Conservation (phyloP, 1,140 invertebrate genomes). For the Drosophila sulfurigaster region DNA sequence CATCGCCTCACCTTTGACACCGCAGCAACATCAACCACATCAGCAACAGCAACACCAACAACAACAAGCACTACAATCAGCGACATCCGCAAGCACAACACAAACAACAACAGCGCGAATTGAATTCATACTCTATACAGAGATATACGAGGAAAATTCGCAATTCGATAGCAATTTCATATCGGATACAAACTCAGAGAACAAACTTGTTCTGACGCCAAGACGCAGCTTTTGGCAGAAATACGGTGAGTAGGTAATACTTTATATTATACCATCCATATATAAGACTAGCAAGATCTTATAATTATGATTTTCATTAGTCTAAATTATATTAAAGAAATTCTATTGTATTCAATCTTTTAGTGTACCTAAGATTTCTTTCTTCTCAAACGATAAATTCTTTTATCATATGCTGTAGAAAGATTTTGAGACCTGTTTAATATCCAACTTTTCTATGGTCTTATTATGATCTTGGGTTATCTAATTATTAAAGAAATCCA, state of each 20-base stretch:
- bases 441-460: too few relatives aligned
- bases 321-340: too few relatives aligned
- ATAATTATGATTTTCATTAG: too few relatives aligned
- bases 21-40: slow-evolving; percentile 32
- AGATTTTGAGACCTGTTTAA: too few relatives aligned
- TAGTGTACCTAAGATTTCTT: too few relatives aligned
- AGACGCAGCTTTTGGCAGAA: slow-evolving; percentile 72
- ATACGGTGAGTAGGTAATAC: slow-evolving; percentile 80
- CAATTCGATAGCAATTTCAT: slow-evolving; percentile 30
- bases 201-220: slow-evolving; percentile 23
- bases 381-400: too few relatives aligned
- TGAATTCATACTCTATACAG: slow-evolving; percentile 71
- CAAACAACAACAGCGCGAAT: slow-evolving; percentile 52
- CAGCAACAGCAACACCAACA: slow-evolving; percentile 18
- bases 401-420: too few relatives aligned
- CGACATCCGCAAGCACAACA: slow-evolving; percentile 46
- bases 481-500: too few relatives aligned
- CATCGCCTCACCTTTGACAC: slow-evolving; percentile 76
- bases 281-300: background rate
- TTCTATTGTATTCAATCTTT: too few relatives aligned
- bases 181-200: slow-evolving; percentile 12
- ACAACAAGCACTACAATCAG: slow-evolving; percentile 43
- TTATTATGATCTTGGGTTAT: too few relatives aligned
- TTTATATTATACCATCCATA: background rate
- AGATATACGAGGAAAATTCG: slow-evolving; percentile 69